Conservation (phyloP, 2,113 vertebrate genomes). For the Pogona vitticeps region DNA sequence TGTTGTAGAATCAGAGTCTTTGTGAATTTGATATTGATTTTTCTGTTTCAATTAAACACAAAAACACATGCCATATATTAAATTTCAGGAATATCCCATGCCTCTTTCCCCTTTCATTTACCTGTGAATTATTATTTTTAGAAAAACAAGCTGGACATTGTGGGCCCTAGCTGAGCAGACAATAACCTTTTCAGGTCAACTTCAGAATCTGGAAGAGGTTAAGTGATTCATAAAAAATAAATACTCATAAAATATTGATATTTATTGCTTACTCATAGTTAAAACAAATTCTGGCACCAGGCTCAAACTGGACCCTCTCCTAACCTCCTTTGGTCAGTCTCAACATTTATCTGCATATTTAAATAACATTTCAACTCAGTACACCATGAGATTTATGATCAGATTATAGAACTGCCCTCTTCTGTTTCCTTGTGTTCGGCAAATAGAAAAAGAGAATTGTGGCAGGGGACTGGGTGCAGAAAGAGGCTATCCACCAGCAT, state of each 20-base stretch:
- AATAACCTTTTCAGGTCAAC: neutral
- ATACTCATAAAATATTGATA: neutral
- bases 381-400: neutral
- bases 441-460: neutral
- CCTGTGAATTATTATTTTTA: neutral
- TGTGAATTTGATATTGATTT: neutral
- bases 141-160: neutral
- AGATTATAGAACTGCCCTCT: neutral
- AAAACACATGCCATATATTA: neutral
- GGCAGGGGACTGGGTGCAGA: neutral
- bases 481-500: fast-evolving
- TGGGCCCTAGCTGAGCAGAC: neutral
- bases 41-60: neutral
- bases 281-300: neutral
- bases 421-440: neutral
- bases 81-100: neutral
- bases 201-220: neutral
- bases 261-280: neutral
- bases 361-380: neutral
- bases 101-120: neutral
- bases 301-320: too few relatives aligned
- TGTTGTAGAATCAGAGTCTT: neutral
- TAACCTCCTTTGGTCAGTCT: neutral
- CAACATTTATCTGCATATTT: neutral
- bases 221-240: neutral